Evolutionary conservation across 2,888 invertebrate species (phyloP).

Genomic region (Boloria euphrosyne): DNA sequence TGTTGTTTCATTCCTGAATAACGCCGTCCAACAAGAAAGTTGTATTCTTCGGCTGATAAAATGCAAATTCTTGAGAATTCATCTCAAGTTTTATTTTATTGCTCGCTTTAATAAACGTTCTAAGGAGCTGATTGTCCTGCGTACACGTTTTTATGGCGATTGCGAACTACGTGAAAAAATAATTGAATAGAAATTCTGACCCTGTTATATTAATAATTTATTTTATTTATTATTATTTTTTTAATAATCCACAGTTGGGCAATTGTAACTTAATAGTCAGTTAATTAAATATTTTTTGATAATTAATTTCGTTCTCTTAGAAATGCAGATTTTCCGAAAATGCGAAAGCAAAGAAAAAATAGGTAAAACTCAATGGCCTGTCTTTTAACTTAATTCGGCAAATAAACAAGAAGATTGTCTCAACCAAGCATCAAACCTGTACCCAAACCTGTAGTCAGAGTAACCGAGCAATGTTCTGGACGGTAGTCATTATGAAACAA

Average conservation of each 20-base stretch:
- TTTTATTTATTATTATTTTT: background rate
- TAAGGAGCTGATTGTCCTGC: slow-evolving; percentile 34
- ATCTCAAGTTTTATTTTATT: slow-evolving; percentile 74
- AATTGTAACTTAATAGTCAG: too few relatives aligned
- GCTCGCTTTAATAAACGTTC: slow-evolving; percentile 76
- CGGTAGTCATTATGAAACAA: slow-evolving; percentile 34
- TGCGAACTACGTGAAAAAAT: slow-evolving; percentile 7
- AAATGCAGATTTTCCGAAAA: too few relatives aligned
- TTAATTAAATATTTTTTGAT: too few relatives aligned
- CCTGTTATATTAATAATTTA: background rate
- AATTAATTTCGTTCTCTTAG: too few relatives aligned
- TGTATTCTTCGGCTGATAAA: slow-evolving; percentile 76
- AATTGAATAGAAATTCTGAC: background rate
- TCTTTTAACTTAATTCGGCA: too few relatives aligned
- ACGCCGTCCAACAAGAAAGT: slow-evolving; percentile 59
- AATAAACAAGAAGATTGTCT: too few relatives aligned
- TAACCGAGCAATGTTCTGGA: too few relatives aligned
- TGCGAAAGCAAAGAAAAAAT: too few relatives aligned
- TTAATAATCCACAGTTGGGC: too few relatives aligned
- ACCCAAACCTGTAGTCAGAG: too few relatives aligned
- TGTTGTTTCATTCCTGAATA: slow-evolving; percentile 40
- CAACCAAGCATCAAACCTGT: too few relatives aligned
- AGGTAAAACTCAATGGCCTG: too few relatives aligned
- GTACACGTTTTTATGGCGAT: slow-evolving; percentile 30
- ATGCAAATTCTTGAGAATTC: slow-evolving; percentile 77